Percentiles rank a stretch among this genome's conserved stretches.
These are phyloP conservation scores for Labeo rohita DNA, from an alignment of 2,113 vertebrate species.

Conservation along the genomic window DNA sequence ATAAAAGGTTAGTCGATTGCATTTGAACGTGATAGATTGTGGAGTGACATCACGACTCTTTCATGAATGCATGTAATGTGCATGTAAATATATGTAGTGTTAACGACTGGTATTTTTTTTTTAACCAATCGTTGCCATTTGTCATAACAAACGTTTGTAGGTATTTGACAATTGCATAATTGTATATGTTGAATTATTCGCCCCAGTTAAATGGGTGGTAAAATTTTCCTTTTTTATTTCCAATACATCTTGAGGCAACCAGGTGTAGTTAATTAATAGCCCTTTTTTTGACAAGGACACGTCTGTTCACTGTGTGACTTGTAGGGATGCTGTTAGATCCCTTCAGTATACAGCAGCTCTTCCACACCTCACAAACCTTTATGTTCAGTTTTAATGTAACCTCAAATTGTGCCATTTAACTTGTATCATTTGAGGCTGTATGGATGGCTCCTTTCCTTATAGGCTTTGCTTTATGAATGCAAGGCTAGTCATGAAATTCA, in stretches of 20 bases:
- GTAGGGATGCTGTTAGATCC: neutral
- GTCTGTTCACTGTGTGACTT: neutral
- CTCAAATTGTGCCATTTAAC: constrained; percentile 32
- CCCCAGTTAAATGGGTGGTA: neutral
- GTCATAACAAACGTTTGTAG: too few relatives aligned
- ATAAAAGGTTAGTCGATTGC: neutral
- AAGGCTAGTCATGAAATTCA: neutral
- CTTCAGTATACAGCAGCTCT: neutral
- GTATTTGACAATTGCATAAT: neutral
- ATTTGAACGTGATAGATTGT: neutral
- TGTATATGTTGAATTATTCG: neutral
- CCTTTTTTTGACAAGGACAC: neutral
- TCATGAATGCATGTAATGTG: neutral
- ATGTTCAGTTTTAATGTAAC: constrained; percentile 28
- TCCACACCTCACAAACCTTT: constrained; percentile 36
- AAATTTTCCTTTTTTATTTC: neutral
- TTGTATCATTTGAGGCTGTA: constrained; percentile 27
- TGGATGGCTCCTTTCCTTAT: neutral
- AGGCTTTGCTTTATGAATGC: neutral
- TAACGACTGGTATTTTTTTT: too few relatives aligned
- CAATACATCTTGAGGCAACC: constrained; percentile 20
- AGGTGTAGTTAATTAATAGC: constrained; percentile 21
- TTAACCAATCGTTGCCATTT: too few relatives aligned
- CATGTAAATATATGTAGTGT: too few relatives aligned
- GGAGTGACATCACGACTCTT: neutral